Base-by-base conservation (phyloP, 2,113 vertebrate genomes). In the Aptenodytes forsteri region DNA sequence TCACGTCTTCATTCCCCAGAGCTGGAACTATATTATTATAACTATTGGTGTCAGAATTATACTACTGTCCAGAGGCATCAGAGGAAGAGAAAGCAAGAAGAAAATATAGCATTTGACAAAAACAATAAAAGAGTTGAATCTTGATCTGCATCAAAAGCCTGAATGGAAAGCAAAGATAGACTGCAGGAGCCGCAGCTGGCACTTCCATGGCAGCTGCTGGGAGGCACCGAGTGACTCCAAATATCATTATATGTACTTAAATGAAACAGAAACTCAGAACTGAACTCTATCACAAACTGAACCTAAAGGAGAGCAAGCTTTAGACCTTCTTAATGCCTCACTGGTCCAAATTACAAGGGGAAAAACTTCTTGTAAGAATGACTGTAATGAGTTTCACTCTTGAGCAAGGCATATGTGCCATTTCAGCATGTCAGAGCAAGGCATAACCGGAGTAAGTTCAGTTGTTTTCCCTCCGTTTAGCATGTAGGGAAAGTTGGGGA, bases 161-260 rank as follows among this genome's bases (percentile, higher is more conserved):
- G 40, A 87, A 94, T 17, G 10, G 56, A 69, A 75, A 36, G 29
- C 38, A 75, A 70, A 73, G 44, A 38, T 4, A 54, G 27, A 34
- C 18, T 56, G 36, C 72, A 75, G 67, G 23, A 73, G 16, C 32
- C 1, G 0, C 47, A 94, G 42, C 54, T 73, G 65, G 16, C 10
- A 2, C 20, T 55, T 87, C 27, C 38, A 22, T 6, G 11, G 59
- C 58, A 72, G 66, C 40, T 89, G 30, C 52, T 79, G 50, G n/a
- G 44, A 87, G n/a, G 9, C 44, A 82, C 40, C 1, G 0, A 49
- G 50, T 0, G 1, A n/a, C 72, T 88, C 47, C 2, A 3, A 50
- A 55, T 56, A 15, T 18, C 58, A 36, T n/a, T 70, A 77, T 70
- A 77, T 18, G 13, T 36, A 46, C 38, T 90, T 62, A 75, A 87